These are phyloP conservation scores for Odobenus rosmarus DNA, from an alignment of 2,113 vertebrate genomes.

Conservation along the genomic window DNA sequence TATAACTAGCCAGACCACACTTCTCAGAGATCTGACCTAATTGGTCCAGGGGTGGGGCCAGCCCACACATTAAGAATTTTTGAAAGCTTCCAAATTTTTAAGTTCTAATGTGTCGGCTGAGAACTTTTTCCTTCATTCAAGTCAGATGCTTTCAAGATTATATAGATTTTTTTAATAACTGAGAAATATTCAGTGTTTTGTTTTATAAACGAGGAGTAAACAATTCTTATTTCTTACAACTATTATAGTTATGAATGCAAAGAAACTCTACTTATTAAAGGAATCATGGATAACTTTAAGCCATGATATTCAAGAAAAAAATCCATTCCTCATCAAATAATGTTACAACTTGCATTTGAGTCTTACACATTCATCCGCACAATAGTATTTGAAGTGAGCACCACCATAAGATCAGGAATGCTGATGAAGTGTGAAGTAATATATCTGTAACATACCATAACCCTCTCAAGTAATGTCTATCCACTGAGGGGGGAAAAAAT, in stretches of 20 bases:
- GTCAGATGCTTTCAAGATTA: background rate
- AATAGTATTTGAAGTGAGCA: background rate
- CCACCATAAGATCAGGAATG: background rate
- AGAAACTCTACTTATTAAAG: background rate
- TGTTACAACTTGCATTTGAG: background rate
- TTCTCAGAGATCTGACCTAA: background rate
- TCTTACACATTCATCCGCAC: background rate
- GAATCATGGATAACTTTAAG: background rate
- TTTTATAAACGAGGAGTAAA: background rate
- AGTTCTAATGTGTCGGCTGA: background rate
- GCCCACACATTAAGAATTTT: background rate
- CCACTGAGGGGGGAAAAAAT: accelerated
- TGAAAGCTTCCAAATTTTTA: background rate
- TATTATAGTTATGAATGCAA: background rate
- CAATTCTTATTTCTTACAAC: background rate
- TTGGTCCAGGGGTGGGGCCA: background rate
- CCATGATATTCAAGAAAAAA: background rate
- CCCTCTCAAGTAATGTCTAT: background rate
- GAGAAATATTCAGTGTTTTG: background rate
- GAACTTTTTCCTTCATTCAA: background rate
- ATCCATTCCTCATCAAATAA: background rate
- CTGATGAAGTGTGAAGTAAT: background rate
- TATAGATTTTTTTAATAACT: background rate
- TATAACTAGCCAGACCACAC: background rate
- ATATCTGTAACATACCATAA: background rate